Percentiles rank a stretch among this genome's conserved stretches.
These are phyloP conservation scores for Hedychridium roseum DNA, from an alignment of 2,888 invertebrate genomes.

Conservation along the genomic window DNA sequence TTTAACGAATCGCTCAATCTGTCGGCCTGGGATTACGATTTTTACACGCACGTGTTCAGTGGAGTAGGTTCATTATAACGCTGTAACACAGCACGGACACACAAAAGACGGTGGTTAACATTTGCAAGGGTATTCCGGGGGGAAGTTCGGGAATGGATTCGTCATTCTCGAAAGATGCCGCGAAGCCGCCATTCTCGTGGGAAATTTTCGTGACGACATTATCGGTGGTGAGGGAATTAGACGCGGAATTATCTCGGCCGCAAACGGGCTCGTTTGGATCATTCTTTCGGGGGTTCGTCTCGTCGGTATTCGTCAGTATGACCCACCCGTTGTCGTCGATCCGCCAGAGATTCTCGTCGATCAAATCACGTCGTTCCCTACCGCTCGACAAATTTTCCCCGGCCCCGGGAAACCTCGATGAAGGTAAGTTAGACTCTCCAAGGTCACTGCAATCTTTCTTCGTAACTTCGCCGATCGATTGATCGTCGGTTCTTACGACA, in stretches of 20 bases:
- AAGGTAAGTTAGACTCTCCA: too few species aligned
- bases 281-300: slow-evolving; percentile 1
- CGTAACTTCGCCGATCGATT: too few species aligned
- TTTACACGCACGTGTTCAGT: slow-evolving; percentile 10
- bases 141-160: slow-evolving; percentile 35
- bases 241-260: slow-evolving; percentile 31
- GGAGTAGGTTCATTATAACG: slow-evolving; percentile 61
- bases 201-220: slow-evolving; percentile 32
- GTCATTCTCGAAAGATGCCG: slow-evolving; percentile 31
- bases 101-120: slow-evolving; percentile 64
- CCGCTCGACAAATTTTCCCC: slow-evolving; percentile 8
- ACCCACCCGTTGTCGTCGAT: slow-evolving; percentile 45
- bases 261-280: slow-evolving; percentile 23
- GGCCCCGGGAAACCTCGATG: too few species aligned
- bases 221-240: slow-evolving; percentile 41
- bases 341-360: slow-evolving; percentile 34
- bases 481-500: too few species aligned
- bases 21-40: slow-evolving; percentile 2
- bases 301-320: slow-evolving; percentile 16
- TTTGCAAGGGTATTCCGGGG: slow-evolving; percentile 58
- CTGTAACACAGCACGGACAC: slow-evolving; percentile 63
- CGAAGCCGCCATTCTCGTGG: slow-evolving; percentile 42
- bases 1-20: slow-evolving; percentile 6
- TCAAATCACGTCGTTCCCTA: slow-evolving; percentile 11
- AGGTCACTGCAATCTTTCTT: too few species aligned